Evolutionary conservation across 2,113 vertebrate genomes (phyloP).

Genomic region (Pterocles orientalis): DNA sequence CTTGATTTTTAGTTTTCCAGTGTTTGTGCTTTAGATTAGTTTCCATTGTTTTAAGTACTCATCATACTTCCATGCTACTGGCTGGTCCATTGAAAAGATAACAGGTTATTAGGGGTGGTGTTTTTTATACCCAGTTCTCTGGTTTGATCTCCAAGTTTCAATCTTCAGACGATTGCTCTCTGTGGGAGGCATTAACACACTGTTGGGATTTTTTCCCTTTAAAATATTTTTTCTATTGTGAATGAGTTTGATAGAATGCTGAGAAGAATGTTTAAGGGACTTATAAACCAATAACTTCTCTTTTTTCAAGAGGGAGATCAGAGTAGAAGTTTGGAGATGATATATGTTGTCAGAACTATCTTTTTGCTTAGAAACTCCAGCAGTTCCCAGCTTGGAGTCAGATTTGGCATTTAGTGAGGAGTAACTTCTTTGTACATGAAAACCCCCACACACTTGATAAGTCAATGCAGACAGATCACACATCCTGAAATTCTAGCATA

Average conservation of each 20-base stretch:
- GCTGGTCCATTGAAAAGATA: background rate
- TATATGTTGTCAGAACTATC: background rate
- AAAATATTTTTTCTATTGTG: background rate
- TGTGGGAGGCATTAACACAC: background rate
- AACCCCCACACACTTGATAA: slow-evolving; percentile 2
- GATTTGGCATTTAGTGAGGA: slow-evolving; percentile 2
- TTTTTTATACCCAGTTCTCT: background rate
- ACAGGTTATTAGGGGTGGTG: background rate
- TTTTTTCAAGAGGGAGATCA: background rate
- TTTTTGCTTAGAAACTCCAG: background rate
- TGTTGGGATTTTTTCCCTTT: background rate
- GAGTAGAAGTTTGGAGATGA: background rate
- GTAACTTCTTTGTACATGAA: slow-evolving; percentile 32
- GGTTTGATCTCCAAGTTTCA: background rate
- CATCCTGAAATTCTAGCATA: slow-evolving; percentile 22
- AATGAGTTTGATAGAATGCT: background rate
- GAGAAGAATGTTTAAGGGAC: background rate
- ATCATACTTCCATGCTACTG: background rate
- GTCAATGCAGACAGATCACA: slow-evolving; percentile 27
- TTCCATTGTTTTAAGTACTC: background rate
- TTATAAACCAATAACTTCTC: background rate
- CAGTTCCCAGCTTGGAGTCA: background rate
- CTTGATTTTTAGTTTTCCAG: background rate
- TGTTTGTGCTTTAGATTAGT: background rate
- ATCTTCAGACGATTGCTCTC: background rate